Conservation (phyloP, 2,888 invertebrate species). For the Parnassius mnemosyne region DNA sequence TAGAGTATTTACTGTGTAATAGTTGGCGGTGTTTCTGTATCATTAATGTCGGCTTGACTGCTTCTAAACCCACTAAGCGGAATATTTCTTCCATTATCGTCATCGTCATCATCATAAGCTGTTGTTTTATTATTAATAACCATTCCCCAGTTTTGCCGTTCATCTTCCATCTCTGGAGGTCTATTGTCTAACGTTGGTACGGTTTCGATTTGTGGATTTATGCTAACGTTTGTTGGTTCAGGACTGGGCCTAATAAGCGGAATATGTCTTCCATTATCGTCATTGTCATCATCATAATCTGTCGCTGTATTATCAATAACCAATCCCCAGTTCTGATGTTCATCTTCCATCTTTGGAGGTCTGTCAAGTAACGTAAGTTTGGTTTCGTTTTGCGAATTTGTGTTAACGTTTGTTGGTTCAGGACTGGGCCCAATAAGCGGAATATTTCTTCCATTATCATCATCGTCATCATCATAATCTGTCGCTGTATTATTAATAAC, state of each 20-base stretch:
- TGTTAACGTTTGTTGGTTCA: constrained; percentile 14
- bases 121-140: constrained; percentile 40
- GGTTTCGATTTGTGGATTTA: constrained; percentile 29
- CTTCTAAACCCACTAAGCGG: constrained; percentile 1
- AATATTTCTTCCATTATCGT: neutral
- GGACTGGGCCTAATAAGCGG: neutral
- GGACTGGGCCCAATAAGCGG: neutral
- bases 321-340: constrained; percentile 61
- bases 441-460: constrained; percentile 1
- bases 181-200: constrained; percentile 42
- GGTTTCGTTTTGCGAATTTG: constrained; percentile 29
- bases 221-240: constrained; percentile 13
- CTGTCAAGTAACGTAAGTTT: constrained; percentile 42
- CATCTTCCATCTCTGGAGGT: constrained; percentile 54
- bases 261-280: constrained; percentile 1
- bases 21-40: neutral
- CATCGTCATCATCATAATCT: constrained; percentile 25
- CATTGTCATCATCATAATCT: constrained; percentile 24
- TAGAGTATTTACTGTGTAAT: constrained; percentile 4
- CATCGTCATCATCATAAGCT: constrained; percentile 6
- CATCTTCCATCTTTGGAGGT: constrained; percentile 54
- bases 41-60: constrained; percentile 15
- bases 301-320: constrained; percentile 41
- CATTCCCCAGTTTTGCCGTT: constrained; percentile 62
- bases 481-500: constrained; percentile 41